Percentiles rank a stretch among this genome's conserved stretches.
Conservation (phyloP, 2,888 invertebrate genomes). For the Mystacides longicornis region DNA sequence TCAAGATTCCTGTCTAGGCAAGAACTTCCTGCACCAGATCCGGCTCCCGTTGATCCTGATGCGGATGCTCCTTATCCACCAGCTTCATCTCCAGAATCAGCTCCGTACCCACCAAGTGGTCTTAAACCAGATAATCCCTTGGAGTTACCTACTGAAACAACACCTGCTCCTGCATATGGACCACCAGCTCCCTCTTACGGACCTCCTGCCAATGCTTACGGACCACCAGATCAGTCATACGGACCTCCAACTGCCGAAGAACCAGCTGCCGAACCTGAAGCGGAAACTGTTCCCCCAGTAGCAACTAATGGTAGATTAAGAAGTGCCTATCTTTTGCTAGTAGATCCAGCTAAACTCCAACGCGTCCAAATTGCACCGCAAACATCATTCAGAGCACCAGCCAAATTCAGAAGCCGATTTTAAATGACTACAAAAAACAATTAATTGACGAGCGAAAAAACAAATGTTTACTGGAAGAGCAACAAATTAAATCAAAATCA, state of each 20-base stretch:
- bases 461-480: no score
- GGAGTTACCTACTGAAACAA: constrained; percentile 37
- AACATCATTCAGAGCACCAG: constrained; percentile 5
- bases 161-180: constrained; percentile 25
- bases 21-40: constrained; percentile 15
- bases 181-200: constrained; percentile 27
- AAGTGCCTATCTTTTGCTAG: constrained; percentile 10
- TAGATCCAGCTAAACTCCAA: constrained; percentile 7
- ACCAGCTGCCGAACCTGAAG: constrained; percentile 5
- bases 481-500: no score
- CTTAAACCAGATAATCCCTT: constrained; percentile 43
- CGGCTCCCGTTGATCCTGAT: constrained; percentile 7
- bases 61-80: constrained; percentile 28
- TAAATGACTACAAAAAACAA: no score
- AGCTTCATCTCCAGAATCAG: constrained; percentile 8
- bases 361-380: constrained; percentile 8
- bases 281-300: constrained; percentile 9
- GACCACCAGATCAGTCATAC: constrained; percentile 27
- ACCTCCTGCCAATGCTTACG: constrained; percentile 28
- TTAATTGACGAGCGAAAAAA: no score
- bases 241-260: constrained; percentile 11
- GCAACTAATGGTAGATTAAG: constrained; percentile 7
- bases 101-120: constrained; percentile 36
- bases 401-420: constrained; percentile 7
- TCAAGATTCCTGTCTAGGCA: constrained; percentile 20